phyloP scores from a whole-genome alignment of 2,888 invertebrate genomes.

The Micropterix aruncella region DNA sequence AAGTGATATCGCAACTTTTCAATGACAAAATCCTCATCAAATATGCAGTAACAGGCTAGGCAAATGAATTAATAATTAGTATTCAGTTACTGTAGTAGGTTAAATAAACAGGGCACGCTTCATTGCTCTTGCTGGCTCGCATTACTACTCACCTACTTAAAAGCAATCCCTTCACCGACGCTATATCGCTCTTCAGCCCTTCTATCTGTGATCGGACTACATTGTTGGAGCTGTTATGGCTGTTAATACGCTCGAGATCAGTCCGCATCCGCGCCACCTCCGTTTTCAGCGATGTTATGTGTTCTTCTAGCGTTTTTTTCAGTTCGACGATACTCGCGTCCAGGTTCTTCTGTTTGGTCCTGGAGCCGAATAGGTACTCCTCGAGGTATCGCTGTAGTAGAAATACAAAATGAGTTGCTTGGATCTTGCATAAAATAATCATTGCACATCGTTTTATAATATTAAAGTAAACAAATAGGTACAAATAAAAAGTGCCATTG shows the following conservation, averaged over 20 bases:
- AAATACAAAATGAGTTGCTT: no score
- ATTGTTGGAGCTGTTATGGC: conserved; percentile 25
- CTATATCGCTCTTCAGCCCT: conserved; percentile 52
- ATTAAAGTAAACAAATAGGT: no score
- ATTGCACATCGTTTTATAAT: no score
- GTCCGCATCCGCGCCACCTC: conserved; percentile 50
- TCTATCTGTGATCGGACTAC: conserved; percentile 43
- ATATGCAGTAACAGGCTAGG: no score
- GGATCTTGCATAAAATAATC: no score
- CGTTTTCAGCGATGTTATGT: conserved; percentile 43
- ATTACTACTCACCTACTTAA: conserved; percentile 42
- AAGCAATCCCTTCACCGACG: conserved; percentile 58
- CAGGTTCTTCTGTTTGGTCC: conserved; percentile 45
- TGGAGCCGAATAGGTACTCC: conserved; percentile 53
- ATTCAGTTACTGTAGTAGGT: no score
- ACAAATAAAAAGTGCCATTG: no score
- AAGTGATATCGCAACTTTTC: no score
- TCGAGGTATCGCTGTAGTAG: conserved; percentile 44
- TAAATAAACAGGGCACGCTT: no score
- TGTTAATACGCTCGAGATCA: conserved; percentile 41
- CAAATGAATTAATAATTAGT: no score
- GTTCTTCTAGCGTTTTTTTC: conserved; percentile 46
- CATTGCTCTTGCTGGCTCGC: neutral
- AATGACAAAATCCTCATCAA: no score
- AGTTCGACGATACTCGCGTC: conserved; percentile 53